Evolutionary conservation across 2,797 vertebrate genomes (phyloP).

Genomic region (Characodon lateralis): DNA sequence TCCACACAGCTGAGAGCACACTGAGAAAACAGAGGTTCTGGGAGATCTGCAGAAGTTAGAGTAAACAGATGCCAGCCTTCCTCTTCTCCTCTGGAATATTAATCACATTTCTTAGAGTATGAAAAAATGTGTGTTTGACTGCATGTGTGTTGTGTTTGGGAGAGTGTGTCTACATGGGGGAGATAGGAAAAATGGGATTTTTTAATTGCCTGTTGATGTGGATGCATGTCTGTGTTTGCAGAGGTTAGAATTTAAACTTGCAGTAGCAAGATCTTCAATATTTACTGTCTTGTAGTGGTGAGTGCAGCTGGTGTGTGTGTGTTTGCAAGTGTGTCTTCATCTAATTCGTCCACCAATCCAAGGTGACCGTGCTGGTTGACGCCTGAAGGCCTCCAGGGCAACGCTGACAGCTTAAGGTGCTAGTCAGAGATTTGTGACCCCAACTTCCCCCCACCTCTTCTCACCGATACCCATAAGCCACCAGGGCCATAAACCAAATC

Average conservation of each 20-base stretch:
- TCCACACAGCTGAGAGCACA: slow-evolving; percentile 56
- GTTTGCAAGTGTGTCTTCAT: slow-evolving; percentile 41
- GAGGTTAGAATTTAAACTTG: slow-evolving; percentile 34
- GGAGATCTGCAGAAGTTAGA: slow-evolving; percentile 57
- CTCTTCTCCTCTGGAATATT: slow-evolving; percentile 69
- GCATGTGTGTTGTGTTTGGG: slow-evolving; percentile 6
- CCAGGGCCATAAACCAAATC: slow-evolving; percentile 74
- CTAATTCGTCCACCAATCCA: slow-evolving; percentile 71
- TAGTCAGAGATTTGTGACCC: slow-evolving; percentile 81
- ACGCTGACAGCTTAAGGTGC: slow-evolving; percentile 84
- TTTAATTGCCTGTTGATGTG: slow-evolving; percentile 38
- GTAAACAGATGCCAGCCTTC: slow-evolving; percentile 54
- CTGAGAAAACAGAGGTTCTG: slow-evolving; percentile 41
- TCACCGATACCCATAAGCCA: slow-evolving; percentile 73
- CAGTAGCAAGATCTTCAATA: slow-evolving; percentile 42
- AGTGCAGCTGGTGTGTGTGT: slow-evolving; percentile 16
- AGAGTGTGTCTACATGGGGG: too few species aligned
- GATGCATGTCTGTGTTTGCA: slow-evolving; percentile 41
- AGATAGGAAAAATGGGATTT: slow-evolving; percentile 24
- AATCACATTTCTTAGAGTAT: slow-evolving; percentile 64
- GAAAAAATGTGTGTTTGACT: slow-evolving; percentile 40
- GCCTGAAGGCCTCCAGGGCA: slow-evolving; percentile 68
- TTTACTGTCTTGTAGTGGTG: slow-evolving; percentile 44
- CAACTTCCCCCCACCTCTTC: slow-evolving; percentile 42
- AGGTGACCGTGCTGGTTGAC: slow-evolving; percentile 82